Conservation (phyloP, 2,888 invertebrate genomes). For the Peribatodes rhomboidaria region DNA sequence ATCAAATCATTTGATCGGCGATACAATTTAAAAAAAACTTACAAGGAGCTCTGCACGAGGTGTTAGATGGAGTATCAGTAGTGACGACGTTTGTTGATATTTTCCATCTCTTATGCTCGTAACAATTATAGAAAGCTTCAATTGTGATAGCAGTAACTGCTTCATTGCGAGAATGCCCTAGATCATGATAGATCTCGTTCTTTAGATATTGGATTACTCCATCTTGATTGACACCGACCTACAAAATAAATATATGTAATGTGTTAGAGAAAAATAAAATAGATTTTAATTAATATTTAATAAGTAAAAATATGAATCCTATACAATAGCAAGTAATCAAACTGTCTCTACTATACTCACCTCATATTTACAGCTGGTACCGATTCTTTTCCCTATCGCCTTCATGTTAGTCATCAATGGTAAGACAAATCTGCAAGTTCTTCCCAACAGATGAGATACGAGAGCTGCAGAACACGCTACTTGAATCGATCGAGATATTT, state of each 20-base stretch:
- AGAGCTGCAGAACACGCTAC: conserved; percentile 88
- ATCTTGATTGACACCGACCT: conserved; percentile 87
- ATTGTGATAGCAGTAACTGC: conserved; percentile 64
- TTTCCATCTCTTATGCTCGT: conserved; percentile 87
- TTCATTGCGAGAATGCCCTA: conserved; percentile 84
- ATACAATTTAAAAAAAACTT: conserved; percentile 42
- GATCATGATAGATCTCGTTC: conserved; percentile 81
- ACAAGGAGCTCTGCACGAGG: conserved; percentile 91
- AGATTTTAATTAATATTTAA: too few relatives aligned
- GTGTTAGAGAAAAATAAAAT: too few relatives aligned
- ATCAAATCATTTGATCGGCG: neutral
- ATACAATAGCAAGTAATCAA: too few relatives aligned
- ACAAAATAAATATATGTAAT: conserved; percentile 25
- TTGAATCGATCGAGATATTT: conserved; percentile 87
- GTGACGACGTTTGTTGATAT: conserved; percentile 78
- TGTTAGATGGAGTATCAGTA: conserved; percentile 90
- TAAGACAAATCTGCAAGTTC: conserved; percentile 88
- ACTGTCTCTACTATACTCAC: conserved; percentile 61
- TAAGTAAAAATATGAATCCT: too few relatives aligned
- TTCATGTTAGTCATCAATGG: conserved; percentile 89
- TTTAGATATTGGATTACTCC: conserved; percentile 89
- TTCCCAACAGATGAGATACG: conserved; percentile 86
- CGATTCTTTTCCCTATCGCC: conserved; percentile 86
- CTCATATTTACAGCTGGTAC: conserved; percentile 85
- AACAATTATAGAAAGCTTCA: conserved; percentile 82